Percentiles rank a stretch among this genome's conserved stretches.
These are phyloP conservation scores for Nannospalax galili DNA, from an alignment of 2,113 vertebrate species.

Conservation along the genomic window DNA sequence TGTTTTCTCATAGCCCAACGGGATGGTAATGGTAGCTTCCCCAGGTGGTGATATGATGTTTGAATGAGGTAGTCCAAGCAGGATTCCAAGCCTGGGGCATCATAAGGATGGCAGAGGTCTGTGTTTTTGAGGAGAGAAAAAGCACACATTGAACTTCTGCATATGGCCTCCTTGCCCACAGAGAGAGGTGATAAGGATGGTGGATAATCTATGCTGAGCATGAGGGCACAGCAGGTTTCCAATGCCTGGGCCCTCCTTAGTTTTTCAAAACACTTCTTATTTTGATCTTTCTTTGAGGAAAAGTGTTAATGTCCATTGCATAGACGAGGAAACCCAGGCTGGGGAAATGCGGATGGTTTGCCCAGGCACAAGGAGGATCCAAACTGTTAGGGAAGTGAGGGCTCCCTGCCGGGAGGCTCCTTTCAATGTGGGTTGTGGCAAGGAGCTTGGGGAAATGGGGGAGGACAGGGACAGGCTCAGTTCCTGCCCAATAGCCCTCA, in stretches of 20 bases:
- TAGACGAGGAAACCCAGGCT: background rate
- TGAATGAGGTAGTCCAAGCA: background rate
- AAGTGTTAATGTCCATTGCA: background rate
- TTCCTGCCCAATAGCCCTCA: background rate
- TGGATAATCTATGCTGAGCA: background rate
- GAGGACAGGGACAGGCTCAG: background rate
- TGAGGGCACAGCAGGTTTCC: background rate
- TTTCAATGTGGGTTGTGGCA: background rate
- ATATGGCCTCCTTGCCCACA: too few species aligned
- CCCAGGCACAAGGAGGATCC: background rate
- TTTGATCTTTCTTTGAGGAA: background rate
- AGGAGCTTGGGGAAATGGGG: background rate
- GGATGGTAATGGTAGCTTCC: background rate
- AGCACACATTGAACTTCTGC: background rate
- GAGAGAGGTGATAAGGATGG: background rate
- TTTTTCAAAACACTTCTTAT: background rate
- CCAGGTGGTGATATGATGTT: background rate
- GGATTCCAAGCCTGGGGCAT: background rate
- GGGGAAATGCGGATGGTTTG: background rate
- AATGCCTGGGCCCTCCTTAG: background rate
- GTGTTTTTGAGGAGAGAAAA: background rate
- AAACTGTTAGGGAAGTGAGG: background rate
- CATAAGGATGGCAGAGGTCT: too few species aligned
- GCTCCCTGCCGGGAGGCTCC: background rate
- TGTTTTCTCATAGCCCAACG: background rate